Evolutionary conservation across 1,140 invertebrate genomes (phyloP).

Genomic region (Formica exsecta): DNA sequence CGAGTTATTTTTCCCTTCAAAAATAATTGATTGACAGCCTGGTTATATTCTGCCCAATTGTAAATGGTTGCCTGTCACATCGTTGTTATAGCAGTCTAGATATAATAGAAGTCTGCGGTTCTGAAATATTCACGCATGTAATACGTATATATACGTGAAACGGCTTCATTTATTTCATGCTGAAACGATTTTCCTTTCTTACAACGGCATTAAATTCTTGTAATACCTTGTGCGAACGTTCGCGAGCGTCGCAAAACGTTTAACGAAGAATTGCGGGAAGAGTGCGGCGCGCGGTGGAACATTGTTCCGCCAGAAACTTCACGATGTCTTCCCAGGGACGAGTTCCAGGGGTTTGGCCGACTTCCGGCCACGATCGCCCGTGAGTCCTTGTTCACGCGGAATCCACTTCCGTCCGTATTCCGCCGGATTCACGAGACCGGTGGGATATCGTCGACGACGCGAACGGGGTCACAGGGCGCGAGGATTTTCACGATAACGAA

Average conservation of each 20-base stretch:
- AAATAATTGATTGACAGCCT: too few relatives aligned
- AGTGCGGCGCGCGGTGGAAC: constrained; percentile 14
- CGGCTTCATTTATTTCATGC: constrained; percentile 12
- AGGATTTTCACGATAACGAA: constrained; percentile 52
- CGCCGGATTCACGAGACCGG: constrained; percentile 55
- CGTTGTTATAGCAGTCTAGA: too few relatives aligned
- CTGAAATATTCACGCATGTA: neutral
- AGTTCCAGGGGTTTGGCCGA: constrained; percentile 54
- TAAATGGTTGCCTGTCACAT: too few relatives aligned
- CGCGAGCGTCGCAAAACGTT: constrained; percentile 46
- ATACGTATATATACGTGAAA: neutral
- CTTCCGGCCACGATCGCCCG: constrained; percentile 53
- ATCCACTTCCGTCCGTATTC: constrained; percentile 50
- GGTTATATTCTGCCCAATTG: too few relatives aligned
- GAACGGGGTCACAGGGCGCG: constrained; percentile 17
- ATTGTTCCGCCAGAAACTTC: constrained; percentile 54
- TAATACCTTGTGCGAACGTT: constrained; percentile 32
- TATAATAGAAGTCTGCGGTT: neutral
- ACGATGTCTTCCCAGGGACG: constrained; percentile 55
- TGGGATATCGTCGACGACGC: constrained; percentile 33
- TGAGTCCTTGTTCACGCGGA: constrained; percentile 56
- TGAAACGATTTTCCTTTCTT: constrained; percentile 20
- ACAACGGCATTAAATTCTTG: constrained; percentile 26
- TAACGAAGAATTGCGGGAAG: constrained; percentile 62
- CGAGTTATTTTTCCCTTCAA: too few relatives aligned